Evolutionary conservation across 2,888 invertebrate genomes (phyloP), one percentile per base, ranked within the genome.

Genomic region (Pachycephus smyrnensis): DNA sequence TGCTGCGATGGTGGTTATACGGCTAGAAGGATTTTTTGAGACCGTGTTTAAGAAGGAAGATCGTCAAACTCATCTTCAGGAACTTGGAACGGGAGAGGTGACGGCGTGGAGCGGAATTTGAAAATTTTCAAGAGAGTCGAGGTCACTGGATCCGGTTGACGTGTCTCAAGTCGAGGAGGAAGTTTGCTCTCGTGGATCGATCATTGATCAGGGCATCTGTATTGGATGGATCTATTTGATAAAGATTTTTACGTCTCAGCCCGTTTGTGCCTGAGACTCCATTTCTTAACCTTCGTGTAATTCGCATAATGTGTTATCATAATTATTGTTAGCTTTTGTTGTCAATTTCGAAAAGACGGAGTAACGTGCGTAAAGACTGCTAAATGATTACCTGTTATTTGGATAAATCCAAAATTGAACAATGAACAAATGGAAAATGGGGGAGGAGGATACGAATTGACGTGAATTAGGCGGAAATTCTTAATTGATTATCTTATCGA

Each of bases 281-380:
- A 85, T 82, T 81, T 80, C 80, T 86, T 85, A 86, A 86, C 84
- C 87, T 87, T 86, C 85, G 79, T 84, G 83, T 84, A 87, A 55
- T 82, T 86, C 84, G 86, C 82, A 82, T 84, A 82, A 87, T 87
- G 86, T 86, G 85, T 87, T 87, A 85, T 86, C 83, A 85, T 55
- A 23, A 55, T 86, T 84, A 82, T 85, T 84, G 83, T 85, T 86
- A 84, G 79, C 81, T 86, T 86, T 86, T 82, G 83, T 85, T 82
- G 81, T 83, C 81, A 76, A 84, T 84, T 75, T 79, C 80, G 76
- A 83, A 81, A 68, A 37, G 40, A 73, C 83, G 81, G 77, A 86
- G 77, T 85, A 84, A 86, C 79, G 76, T 76, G 76, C 74, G 83
- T 80, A 83, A 85, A 86, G 86, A 87, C 86, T 87, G 87, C 86